phyloP scores from a whole-genome alignment of 2,888 invertebrate genomes.

The Caenorhabditis afra region DNA sequence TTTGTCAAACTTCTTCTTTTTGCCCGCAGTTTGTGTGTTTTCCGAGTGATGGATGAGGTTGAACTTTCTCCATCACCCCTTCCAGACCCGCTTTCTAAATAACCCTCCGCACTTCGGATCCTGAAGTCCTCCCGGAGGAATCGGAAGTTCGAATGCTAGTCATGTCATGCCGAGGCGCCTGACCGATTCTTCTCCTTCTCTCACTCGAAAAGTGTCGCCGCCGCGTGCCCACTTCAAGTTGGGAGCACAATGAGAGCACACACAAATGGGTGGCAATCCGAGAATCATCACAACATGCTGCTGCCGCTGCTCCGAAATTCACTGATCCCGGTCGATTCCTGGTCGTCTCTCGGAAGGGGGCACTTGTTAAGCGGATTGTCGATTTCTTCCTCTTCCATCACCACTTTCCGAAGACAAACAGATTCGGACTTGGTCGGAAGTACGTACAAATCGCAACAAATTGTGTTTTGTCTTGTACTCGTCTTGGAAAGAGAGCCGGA shows the following conservation, averaged over 20 bases:
- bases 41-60: slow-evolving; percentile 30
- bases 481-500: not conserved
- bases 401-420: slow-evolving; percentile 21
- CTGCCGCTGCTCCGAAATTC: slow-evolving; percentile 21
- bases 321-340: slow-evolving; percentile 24
- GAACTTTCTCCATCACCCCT: slow-evolving; percentile 4
- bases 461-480: not conserved
- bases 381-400: slow-evolving; percentile 1
- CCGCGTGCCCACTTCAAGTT: slow-evolving; percentile 51
- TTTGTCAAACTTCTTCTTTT: slow-evolving; percentile 22
- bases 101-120: not conserved
- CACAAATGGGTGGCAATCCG: slow-evolving; percentile 49
- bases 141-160: slow-evolving; percentile 1
- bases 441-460: slow-evolving; percentile 22
- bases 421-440: not conserved
- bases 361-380: slow-evolving; percentile 54
- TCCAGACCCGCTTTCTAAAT: not conserved
- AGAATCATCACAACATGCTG: slow-evolving; percentile 48
- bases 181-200: slow-evolving; percentile 44
- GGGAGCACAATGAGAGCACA: slow-evolving; percentile 48
- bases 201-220: slow-evolving; percentile 51
- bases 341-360: slow-evolving; percentile 23
- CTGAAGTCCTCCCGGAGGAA: not conserved
- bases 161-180: slow-evolving; percentile 17
- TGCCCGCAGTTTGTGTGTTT: slow-evolving; percentile 5